A percentile compares a stretch with the other conserved stretches of the same genome.
phyloP scores from a whole-genome alignment of 2,113 vertebrate species.

The Mustela lutreola region DNA sequence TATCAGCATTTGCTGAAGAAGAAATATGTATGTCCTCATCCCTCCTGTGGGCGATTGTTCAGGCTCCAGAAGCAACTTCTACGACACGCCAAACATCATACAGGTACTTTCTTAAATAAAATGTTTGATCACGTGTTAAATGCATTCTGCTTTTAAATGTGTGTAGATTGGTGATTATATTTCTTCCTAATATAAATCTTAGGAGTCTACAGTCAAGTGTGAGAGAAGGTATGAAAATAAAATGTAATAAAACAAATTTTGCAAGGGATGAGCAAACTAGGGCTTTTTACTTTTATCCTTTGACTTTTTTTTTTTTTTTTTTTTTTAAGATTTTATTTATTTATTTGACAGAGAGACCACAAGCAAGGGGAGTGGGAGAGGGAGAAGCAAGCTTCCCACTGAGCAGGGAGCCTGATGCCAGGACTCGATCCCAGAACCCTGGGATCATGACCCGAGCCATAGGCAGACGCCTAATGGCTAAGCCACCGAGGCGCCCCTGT shows the following conservation, averaged over 20 bases:
- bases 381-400: too few relatives aligned
- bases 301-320: not conserved
- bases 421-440: too few relatives aligned
- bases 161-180: not conserved
- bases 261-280: not conserved
- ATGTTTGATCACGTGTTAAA: not conserved
- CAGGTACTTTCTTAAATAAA: slow-evolving; percentile 88
- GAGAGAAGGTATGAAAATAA: slow-evolving; percentile 6
- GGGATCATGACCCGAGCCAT: too few relatives aligned
- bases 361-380: too few relatives aligned
- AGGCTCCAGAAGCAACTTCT: slow-evolving; percentile 98
- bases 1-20: slow-evolving; percentile 99
- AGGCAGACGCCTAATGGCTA: too few relatives aligned
- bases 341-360: too few relatives aligned
- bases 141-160: not conserved
- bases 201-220: not conserved
- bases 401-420: too few relatives aligned
- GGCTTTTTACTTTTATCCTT: not conserved
- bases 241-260: not conserved
- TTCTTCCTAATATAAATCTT: slow-evolving; percentile 3
- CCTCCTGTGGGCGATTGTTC: slow-evolving; percentile 97
- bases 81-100: slow-evolving; percentile 98
- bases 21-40: slow-evolving; percentile 98
- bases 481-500: not conserved
- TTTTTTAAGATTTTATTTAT: not conserved